Conservation (phyloP, 2,113 vertebrate genomes). For the Nesogale talazaci region DNA sequence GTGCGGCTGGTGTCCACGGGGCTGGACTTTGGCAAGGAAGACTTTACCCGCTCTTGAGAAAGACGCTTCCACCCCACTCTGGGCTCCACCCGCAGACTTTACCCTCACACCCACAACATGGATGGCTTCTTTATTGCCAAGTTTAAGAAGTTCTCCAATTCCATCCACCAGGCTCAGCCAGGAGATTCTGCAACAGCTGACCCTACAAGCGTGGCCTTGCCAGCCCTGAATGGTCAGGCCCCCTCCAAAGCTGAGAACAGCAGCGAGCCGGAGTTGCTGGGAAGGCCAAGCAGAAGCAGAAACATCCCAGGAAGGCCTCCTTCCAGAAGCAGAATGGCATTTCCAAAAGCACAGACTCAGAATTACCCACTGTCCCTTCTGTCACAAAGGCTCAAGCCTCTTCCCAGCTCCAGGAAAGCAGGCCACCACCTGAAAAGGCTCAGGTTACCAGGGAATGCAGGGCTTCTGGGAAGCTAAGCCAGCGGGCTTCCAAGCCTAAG, state of each 20-base stretch:
- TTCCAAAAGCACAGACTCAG: slow-evolving; percentile 6
- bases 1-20: slow-evolving; percentile 96
- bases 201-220: neutral
- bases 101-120: slow-evolving; percentile 98
- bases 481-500: neutral
- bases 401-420: neutral
- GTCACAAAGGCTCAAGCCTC: slow-evolving; percentile 9
- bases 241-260: slow-evolving; percentile 63
- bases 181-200: slow-evolving; percentile 48
- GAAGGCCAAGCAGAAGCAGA: slow-evolving; percentile 64
- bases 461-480: slow-evolving; percentile 5
- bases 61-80: slow-evolving; percentile 94
- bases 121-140: slow-evolving; percentile 99
- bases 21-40: slow-evolving; percentile 97
- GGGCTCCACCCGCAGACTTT: slow-evolving; percentile 91
- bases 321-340: slow-evolving; percentile 73
- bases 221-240: slow-evolving; percentile 28
- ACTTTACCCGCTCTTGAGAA: slow-evolving; percentile 95
- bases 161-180: slow-evolving; percentile 86
- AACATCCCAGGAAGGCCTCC: slow-evolving; percentile 39
- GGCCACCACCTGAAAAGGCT: neutral
- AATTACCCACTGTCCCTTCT: neutral
- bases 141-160: slow-evolving; percentile 96
- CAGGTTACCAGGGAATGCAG: neutral
- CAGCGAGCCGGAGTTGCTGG: slow-evolving; percentile 40